Conservation (phyloP, 2,113 vertebrate genomes). For the Coracopsis vasa region DNA sequence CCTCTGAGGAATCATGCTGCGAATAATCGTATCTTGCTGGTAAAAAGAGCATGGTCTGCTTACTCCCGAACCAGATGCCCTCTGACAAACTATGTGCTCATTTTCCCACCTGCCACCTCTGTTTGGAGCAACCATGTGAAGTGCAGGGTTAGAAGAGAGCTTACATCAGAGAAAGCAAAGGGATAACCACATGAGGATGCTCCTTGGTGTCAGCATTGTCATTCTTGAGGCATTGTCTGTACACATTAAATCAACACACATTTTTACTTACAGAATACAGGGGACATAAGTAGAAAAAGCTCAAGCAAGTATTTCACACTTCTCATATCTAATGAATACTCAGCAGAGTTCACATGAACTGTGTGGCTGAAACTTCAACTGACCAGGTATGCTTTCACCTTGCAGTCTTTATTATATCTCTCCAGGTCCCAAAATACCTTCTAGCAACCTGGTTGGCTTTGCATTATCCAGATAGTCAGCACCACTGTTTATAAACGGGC, state of each 20-base stretch:
- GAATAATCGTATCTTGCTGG: slow-evolving; percentile 40
- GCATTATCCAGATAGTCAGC: neutral
- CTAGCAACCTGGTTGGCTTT: neutral
- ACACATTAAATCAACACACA: neutral
- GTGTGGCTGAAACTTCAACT: neutral
- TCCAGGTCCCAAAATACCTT: neutral
- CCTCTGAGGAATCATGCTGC: slow-evolving; percentile 11
- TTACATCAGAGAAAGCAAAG: neutral
- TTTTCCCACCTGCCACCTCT: slow-evolving; percentile 47
- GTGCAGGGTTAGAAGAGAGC: neutral
- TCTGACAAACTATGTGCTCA: slow-evolving; percentile 12
- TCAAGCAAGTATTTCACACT: neutral
- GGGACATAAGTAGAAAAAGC: neutral
- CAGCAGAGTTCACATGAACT: neutral
- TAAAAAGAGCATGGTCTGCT: neutral
- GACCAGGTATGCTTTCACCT: neutral
- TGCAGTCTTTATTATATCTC: neutral
- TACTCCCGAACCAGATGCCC: neutral
- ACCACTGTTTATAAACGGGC: neutral
- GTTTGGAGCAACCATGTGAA: neutral
- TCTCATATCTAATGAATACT: neutral
- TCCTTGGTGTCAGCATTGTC: neutral
- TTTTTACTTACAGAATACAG: neutral
- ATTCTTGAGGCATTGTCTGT: neutral
- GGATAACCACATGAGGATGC: neutral